Conservation (phyloP, 2,113 vertebrate species). For the human region DNA sequence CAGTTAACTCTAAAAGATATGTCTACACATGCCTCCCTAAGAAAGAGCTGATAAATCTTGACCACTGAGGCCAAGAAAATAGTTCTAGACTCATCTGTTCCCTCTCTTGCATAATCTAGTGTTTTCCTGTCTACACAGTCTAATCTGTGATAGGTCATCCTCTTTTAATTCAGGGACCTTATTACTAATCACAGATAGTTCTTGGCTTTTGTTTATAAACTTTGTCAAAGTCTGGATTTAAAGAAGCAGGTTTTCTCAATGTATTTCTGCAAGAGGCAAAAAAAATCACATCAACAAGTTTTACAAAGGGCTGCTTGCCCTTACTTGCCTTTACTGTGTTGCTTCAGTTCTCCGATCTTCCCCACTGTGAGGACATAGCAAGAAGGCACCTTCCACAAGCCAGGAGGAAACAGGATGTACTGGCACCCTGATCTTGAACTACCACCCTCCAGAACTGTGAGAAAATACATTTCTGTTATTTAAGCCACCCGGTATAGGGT, state of each 20-base stretch:
- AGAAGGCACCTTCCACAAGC: background rate
- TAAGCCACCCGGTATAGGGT: background rate
- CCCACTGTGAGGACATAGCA: background rate
- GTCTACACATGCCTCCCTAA: background rate
- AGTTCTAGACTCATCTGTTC: background rate
- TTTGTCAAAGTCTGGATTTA: background rate
- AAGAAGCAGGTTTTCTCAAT: background rate
- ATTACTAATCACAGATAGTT: background rate
- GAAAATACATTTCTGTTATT: background rate
- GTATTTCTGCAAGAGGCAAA: background rate
- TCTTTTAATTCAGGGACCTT: background rate
- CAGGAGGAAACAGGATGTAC: background rate
- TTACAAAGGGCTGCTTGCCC: background rate
- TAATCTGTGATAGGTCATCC: no score
- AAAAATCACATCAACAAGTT: background rate
- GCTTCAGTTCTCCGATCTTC: background rate
- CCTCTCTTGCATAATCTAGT: background rate
- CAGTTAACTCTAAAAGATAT: background rate
- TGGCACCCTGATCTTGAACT: background rate
- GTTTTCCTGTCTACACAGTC: background rate
- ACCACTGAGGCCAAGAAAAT: background rate
- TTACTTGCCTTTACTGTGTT: background rate
- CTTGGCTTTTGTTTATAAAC: background rate
- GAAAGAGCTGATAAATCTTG: background rate
- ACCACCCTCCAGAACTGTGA: background rate